Evolutionary conservation across 2,113 vertebrate species (phyloP), one percentile per base, ranked within the genome.

Genomic region (Lepisosteus oculatus): DNA sequence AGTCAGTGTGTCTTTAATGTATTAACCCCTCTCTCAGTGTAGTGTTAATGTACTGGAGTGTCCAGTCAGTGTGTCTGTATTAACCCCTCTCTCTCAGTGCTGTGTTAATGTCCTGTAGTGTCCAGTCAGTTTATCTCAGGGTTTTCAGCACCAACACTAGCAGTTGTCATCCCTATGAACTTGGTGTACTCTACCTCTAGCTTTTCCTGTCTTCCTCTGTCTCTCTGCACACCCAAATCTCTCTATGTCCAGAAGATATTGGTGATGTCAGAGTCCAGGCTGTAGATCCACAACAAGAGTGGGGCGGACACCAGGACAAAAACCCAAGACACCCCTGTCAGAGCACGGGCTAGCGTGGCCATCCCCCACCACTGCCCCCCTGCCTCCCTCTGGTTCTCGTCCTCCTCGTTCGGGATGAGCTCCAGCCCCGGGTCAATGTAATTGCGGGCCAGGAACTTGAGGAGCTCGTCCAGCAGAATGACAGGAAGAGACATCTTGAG

Each of bases 401-500:
- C 84, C 17, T 87, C 87, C 65, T 92, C 89, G 42, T 59, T 81
- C 59, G 63, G 47, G 5, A 51, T 9, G 9, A 6, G 73, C 79
- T 85, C 83, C 7, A 91, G 61, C 54, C 89, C 86, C 47, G 15
- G 88, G 68, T 92, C 91, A 0, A 92, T 85, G 67, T 88, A 92
- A 78, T 87, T 90, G 15, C 91, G 86, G 47, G 91, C 91, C 54
- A 91, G 62, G 51, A 92, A 89, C 74, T 93, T 93, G 0, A 93
- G 87, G 0, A 80, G 86, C 81, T 93, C 91, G 5, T 93, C 91
- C 86, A 93, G 87, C 8, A 92, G 41, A 73, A 93, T 93, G 76
- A 93, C 91, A 9, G 91, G 91, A 54, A 93, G 85, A 0, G 91
- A 92, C 86, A 93, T 86, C 84, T 93, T 92, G 47, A 93, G n/a